A percentile compares a stretch with the other conserved stretches of the same genome.
Conservation (phyloP, 2,888 invertebrate species). For the Lymantria dispar region DNA sequence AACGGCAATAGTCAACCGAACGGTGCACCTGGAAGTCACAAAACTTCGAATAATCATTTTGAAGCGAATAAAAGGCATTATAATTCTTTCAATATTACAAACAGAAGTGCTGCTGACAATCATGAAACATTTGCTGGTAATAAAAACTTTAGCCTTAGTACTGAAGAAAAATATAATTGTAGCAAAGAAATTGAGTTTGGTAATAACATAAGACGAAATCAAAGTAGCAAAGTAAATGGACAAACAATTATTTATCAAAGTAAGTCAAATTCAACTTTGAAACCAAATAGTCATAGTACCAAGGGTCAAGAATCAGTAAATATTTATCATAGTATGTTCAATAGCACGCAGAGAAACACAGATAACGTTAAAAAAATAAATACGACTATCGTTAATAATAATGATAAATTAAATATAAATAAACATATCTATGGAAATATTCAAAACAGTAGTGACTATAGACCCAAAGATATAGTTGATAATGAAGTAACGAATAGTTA, state of each 20-base stretch:
- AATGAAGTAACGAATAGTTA: slow-evolving; percentile 13
- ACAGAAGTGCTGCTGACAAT: neutral
- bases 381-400: neutral
- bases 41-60: neutral
- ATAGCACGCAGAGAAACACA: slow-evolving; percentile 1
- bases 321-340: slow-evolving; percentile 1
- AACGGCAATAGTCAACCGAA: slow-evolving; percentile 5
- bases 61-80: neutral
- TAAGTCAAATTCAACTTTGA: neutral
- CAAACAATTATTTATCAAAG: neutral
- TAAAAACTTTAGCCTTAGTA: neutral
- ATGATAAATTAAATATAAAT: neutral
- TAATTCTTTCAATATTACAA: neutral
- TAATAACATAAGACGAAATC: neutral
- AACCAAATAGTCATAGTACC: neutral
- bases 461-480: slow-evolving; percentile 8
- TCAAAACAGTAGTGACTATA: neutral
- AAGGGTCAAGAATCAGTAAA: slow-evolving; percentile 2
- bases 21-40: neutral
- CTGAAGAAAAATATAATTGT: neutral
- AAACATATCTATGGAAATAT: neutral
- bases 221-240: neutral
- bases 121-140: neutral
- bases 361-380: slow-evolving; percentile 2
- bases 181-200: slow-evolving; percentile 1